Conservation (phyloP, 2,113 vertebrate genomes). For the Blennius ocellaris region DNA sequence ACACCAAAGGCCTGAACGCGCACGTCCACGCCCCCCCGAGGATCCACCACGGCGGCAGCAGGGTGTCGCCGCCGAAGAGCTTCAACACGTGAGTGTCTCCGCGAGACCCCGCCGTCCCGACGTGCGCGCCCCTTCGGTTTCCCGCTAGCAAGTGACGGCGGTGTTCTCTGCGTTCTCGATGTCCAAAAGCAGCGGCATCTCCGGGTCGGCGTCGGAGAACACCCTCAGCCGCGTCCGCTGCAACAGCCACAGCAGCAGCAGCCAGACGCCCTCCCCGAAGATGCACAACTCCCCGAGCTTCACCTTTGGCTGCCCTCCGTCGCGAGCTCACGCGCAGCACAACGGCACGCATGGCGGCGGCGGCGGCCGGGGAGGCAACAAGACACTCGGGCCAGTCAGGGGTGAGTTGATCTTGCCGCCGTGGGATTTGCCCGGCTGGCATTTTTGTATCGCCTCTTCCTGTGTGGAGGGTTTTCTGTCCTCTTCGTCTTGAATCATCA, state of each 20-base stretch:
- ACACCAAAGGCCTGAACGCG: slow-evolving; percentile 81
- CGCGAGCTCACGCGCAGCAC: slow-evolving; percentile 63
- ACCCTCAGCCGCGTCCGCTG: slow-evolving; percentile 83
- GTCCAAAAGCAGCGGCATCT: slow-evolving; percentile 79
- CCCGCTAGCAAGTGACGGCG: not conserved
- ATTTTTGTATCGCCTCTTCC: too few species aligned
- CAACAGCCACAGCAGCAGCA: slow-evolving; percentile 86
- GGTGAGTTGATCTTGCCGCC: slow-evolving; percentile 83
- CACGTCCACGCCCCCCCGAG: slow-evolving; percentile 57
- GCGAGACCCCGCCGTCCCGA: not conserved
- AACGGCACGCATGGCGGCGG: slow-evolving; percentile 50
- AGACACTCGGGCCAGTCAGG: slow-evolving; percentile 84
- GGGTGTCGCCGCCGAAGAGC: slow-evolving; percentile 81
- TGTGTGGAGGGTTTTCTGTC: not conserved
- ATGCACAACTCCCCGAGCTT: slow-evolving; percentile 90
- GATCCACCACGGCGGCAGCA: slow-evolving; percentile 59
- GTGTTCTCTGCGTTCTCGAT: not conserved
- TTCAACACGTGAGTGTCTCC: slow-evolving; percentile 73
- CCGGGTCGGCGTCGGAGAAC: slow-evolving; percentile 86
- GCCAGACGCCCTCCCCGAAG: slow-evolving; percentile 87
- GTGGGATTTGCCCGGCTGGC: slow-evolving; percentile 3
- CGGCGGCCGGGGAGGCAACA: slow-evolving; percentile 59
- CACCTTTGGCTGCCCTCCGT: slow-evolving; percentile 84
- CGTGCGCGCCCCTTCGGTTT: fast-evolving
- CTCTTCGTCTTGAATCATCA: too few species aligned